Conservation (phyloP, 2,888 invertebrate species). For the Antheraea yamamai region DNA sequence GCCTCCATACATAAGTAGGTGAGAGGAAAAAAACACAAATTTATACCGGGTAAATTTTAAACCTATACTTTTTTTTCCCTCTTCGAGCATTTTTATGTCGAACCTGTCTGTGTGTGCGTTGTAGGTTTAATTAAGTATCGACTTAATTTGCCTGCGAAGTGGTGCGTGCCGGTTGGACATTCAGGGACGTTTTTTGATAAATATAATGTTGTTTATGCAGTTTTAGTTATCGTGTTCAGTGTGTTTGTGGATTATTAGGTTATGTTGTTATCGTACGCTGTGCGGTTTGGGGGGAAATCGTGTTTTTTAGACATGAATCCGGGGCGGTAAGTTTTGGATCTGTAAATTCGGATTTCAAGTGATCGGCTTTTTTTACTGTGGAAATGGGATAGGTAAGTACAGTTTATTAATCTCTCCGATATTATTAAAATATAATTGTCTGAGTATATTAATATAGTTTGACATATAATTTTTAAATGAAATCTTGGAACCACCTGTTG, state of each 20-base stretch:
- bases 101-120: conserved; percentile 78
- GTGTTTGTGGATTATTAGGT: conserved; percentile 12
- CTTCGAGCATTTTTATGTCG: conserved; percentile 78
- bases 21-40: conserved; percentile 81
- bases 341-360: neutral
- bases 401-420: neutral
- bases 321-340: conserved; percentile 43
- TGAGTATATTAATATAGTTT: neutral
- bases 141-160: conserved; percentile 76
- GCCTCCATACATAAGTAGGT: conserved; percentile 78
- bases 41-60: conserved; percentile 82
- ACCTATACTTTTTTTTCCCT: conserved; percentile 81
- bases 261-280: neutral
- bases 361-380: neutral
- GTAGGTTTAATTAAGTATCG: conserved; percentile 82
- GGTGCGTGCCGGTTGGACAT: conserved; percentile 54
- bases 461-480: neutral
- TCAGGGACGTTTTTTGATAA: conserved; percentile 45
- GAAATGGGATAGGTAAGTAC: conserved; percentile 16
- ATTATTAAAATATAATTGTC: neutral
- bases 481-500: conserved; percentile 10
- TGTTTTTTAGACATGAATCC: conserved; percentile 28
- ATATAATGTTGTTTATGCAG: conserved; percentile 38
- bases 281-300: neutral
- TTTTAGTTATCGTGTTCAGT: conserved; percentile 29